These are phyloP conservation scores for Scotopteryx bipunctaria DNA, from an alignment of 2,888 invertebrate species.

Conservation along the genomic window DNA sequence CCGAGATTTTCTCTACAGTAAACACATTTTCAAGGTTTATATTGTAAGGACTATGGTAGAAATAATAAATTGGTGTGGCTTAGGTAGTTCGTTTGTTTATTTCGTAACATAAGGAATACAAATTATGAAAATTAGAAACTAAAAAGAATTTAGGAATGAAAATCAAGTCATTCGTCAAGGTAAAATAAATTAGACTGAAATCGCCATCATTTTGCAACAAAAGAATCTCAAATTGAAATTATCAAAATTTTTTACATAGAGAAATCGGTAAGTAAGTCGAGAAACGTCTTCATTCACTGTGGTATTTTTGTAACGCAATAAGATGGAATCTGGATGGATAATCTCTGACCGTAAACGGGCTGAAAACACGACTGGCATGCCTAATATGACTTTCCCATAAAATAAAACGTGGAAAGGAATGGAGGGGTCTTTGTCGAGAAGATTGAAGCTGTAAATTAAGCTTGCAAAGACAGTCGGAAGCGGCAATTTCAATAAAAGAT, in stretches of 20 bases:
- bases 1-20: too few relatives aligned
- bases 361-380: slow-evolving; percentile 58
- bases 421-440: slow-evolving; percentile 32
- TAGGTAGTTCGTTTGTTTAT: too few relatives aligned
- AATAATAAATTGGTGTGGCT: too few relatives aligned
- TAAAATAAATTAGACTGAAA: not conserved
- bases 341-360: slow-evolving; percentile 64
- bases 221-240: slow-evolving; percentile 62
- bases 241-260: slow-evolving; percentile 56
- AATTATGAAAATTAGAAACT: too few relatives aligned
- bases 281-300: slow-evolving; percentile 55
- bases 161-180: not conserved
- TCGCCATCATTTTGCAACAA: slow-evolving; percentile 33
- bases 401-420: slow-evolving; percentile 47
- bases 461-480: slow-evolving; percentile 35
- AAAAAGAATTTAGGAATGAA: too few relatives aligned
- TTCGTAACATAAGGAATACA: too few relatives aligned
- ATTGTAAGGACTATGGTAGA: too few relatives aligned
- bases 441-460: slow-evolving; percentile 43
- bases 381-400: slow-evolving; percentile 59
- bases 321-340: slow-evolving; percentile 66
- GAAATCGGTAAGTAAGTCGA: slow-evolving; percentile 44
- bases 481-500: slow-evolving; percentile 39
- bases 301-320: slow-evolving; percentile 70
- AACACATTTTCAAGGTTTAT: too few relatives aligned